Evolutionary conservation across 2,888 invertebrate genomes (phyloP).

Genomic region (Doris montereyensis): DNA sequence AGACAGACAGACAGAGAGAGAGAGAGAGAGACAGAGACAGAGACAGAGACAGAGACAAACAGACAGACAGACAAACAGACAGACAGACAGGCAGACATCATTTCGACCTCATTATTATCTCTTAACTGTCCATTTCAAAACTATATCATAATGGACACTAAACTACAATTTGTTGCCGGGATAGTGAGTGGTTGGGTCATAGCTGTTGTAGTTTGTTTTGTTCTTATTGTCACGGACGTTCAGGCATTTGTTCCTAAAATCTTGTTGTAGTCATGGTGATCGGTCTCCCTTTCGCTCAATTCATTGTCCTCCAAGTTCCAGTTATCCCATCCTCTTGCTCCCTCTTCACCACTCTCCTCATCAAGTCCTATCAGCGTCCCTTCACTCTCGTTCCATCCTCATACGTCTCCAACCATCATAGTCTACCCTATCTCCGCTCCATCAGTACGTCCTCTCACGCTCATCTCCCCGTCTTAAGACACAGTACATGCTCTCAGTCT

Average conservation of each 20-base stretch:
- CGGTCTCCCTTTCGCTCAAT: background rate
- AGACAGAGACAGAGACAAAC: background rate
- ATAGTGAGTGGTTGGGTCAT: no score
- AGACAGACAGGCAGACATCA: slow-evolving; percentile 10
- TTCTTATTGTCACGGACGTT: background rate
- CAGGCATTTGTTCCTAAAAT: background rate
- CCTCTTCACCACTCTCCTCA: background rate
- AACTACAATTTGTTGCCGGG: no score
- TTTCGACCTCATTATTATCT: no score
- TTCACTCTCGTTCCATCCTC: background rate
- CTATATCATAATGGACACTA: no score
- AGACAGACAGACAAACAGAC: background rate
- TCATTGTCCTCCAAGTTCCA: background rate
- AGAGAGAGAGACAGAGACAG: background rate
- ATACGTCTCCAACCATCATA: background rate
- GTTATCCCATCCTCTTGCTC: background rate
- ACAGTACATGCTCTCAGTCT: no score
- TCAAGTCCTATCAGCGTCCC: background rate
- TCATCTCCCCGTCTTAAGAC: no score
- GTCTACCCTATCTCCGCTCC: background rate
- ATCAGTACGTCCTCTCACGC: background rate
- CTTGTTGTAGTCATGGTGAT: background rate
- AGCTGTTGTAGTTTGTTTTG: background rate
- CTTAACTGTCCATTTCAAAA: no score
- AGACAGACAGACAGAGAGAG: background rate